Base-by-base conservation (phyloP, 2,797 vertebrate species). In the Enteromius mattozi region DNA sequence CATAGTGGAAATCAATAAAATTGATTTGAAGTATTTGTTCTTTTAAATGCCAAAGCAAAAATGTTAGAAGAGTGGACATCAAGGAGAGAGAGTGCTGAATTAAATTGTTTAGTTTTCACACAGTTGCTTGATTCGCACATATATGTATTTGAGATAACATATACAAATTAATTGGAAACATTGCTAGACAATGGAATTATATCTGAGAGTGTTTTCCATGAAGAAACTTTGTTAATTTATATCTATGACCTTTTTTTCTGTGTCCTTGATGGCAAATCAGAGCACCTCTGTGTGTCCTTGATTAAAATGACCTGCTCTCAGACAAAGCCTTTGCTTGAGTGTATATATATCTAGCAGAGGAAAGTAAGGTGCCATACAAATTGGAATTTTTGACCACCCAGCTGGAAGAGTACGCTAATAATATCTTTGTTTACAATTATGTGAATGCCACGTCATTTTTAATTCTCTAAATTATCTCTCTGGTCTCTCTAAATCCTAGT, bases 1-100 rank as follows among this genome's bases (percentile, higher is more conserved):
- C 47, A 77, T 33, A 54, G 65, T 21, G 5, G 13, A 66, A 83
- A 84, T 84, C 82, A 47, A 78, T 84, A 16, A 9, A 16, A 78
- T 70, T 24, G 40, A 47, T 84, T 78, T 78, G 2, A 78, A 78
- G 12, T 70, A 70, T 84, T 78, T 61, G 49, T 61, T 70, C 12
- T 78, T 82, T 69, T 78, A 70, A 83, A 83, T 76, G 72, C 33
- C 72, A 68, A n/a, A 77, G 45, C 30, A 66, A 54, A 82, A 51
- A 68, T 1, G 4, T 65, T 49, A 61, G 54, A 47, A 10, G 81
- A 66, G 6, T 51, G 59, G 68, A 83, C 71, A 66, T 75, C 81
- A 82, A 65, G 30, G 13, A 30, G 17, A 14, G n/a, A 68, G 33
- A 63, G 40, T 35, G 16, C 13, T 69, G 42, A 69, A 35, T 80